These are phyloP conservation scores for Aspidoscelis tigris DNA, from an alignment of 2,113 vertebrate genomes.

Conservation along the genomic window DNA sequence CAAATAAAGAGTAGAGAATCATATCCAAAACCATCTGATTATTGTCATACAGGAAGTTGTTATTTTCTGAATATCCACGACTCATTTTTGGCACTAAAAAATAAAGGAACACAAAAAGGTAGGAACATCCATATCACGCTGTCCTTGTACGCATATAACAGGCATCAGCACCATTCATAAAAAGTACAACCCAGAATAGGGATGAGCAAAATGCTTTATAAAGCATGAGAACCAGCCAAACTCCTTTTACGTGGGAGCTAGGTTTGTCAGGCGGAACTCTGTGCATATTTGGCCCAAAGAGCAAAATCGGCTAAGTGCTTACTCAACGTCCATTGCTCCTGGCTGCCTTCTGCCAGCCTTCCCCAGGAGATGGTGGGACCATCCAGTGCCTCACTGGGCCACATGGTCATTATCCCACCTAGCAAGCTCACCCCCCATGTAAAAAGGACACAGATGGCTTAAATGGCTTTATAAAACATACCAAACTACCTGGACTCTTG, in stretches of 20 bases:
- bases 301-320: too few species aligned
- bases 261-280: too few species aligned
- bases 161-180: neutral
- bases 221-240: neutral
- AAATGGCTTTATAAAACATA: too few species aligned
- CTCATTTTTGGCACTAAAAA: slow-evolving; percentile 84
- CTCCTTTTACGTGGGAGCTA: too few species aligned
- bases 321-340: too few species aligned
- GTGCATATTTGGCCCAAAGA: too few species aligned
- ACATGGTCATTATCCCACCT: neutral
- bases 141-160: neutral
- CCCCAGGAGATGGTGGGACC: too few species aligned
- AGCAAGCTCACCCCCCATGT: too few species aligned
- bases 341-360: too few species aligned
- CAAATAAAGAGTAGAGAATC: slow-evolving; percentile 91
- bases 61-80: slow-evolving; percentile 91
- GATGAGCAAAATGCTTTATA: neutral
- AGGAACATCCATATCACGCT: slow-evolving; percentile 35
- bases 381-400: too few species aligned
- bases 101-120: slow-evolving; percentile 50
- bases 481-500: too few species aligned
- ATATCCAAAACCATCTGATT: slow-evolving; percentile 94
- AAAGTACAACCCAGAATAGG: neutral
- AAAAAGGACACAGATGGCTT: too few species aligned
- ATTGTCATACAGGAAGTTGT: slow-evolving; percentile 94